Conservation (phyloP, 2,113 vertebrate genomes). For the Falco punctatus region DNA sequence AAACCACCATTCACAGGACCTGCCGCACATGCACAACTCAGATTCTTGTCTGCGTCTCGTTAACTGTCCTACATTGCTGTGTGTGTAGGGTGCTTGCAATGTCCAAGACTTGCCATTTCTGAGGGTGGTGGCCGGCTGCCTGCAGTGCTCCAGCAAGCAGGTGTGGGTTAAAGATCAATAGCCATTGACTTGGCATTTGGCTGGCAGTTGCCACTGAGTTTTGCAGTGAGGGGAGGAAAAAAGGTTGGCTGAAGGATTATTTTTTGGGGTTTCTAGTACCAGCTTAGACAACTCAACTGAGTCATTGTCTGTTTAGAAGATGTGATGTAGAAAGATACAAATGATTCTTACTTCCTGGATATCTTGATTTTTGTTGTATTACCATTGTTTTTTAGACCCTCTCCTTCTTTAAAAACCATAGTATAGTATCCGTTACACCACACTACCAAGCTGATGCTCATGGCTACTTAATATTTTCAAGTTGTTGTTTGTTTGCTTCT, state of each 20-base stretch:
- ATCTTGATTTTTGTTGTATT: background rate
- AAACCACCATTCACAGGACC: background rate
- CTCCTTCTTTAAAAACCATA: background rate
- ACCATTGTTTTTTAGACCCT: background rate
- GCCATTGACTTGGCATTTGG: background rate
- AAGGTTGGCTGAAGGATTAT: background rate
- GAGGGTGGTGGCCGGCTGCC: background rate
- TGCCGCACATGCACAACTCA: background rate
- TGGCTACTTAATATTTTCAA: background rate
- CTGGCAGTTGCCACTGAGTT: background rate
- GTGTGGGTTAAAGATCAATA: background rate
- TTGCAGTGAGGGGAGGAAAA: background rate
- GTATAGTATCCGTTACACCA: background rate
- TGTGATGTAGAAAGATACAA: background rate
- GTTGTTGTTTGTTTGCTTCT: background rate
- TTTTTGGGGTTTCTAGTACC: background rate
- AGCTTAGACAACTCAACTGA: background rate
- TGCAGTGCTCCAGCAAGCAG: background rate
- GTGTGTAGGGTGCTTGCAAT: background rate
- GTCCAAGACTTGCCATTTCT: background rate
- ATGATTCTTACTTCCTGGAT: background rate
- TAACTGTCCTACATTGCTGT: background rate
- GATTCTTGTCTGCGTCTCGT: background rate
- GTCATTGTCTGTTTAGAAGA: background rate
- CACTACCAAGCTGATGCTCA: background rate